Evolutionary conservation across 2,113 vertebrate genomes (phyloP), one percentile per base, ranked within the genome.

Genomic region (Ascaphus truei): DNA sequence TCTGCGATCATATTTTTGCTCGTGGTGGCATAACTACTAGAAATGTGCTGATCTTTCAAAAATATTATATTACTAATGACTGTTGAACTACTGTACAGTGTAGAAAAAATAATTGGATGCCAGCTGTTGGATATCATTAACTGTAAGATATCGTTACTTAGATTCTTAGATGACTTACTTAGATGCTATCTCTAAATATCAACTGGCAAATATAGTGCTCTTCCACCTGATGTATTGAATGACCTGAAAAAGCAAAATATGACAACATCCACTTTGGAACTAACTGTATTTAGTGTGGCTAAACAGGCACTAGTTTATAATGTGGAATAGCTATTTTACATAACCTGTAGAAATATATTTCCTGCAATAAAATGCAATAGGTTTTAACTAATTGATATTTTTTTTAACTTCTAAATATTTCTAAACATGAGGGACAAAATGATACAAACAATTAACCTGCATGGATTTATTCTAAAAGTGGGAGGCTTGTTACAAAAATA

Each of bases 331-430:
- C 23, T 5, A 55, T 16, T 67, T 10, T 22, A 15, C 37, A 31
- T 12, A 47, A 30, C 34, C 16, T 31, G 23, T 31, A 26, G 16
- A 30, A 31, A 36, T 4, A 9, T 12, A 59, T 58, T 48, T 20
- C 15, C 25, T 12, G 22, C 27, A 37, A 37, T 43, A 51, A 27
- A 34, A 50, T 29, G 30, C 18, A 68, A 59, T 29, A 37, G 16
- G 30, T 3, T n/a, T 51, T 15, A 23, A 20, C 55, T 37, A 4
- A 20, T 4, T 6, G 31, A 60, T 9, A n/a, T n/a, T 51, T 60
- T 60, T 20, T 50, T 39, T 69, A 37, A 29, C 23, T 59, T 50
- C 31, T 59, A 51, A 60, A 59, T 69, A 51, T 50, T 50, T 55
- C 50, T 51, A 60, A 10, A 16, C 55, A 27, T 15, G 34, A 26